Evolutionary conservation across 2,113 vertebrate genomes (phyloP).

Genomic region (Tor tambroides): DNA sequence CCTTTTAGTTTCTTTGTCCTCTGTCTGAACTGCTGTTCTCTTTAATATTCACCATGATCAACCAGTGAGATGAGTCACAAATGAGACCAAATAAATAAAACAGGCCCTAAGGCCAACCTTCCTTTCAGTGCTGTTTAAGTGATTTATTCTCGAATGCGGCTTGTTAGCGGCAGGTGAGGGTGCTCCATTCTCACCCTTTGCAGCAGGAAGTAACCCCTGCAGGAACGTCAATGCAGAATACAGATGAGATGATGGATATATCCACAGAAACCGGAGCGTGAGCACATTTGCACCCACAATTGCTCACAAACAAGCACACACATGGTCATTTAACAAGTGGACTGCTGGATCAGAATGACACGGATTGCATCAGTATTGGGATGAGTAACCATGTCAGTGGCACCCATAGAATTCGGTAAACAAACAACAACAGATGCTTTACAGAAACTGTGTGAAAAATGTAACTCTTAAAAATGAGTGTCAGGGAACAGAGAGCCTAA

Average conservation of each 20-base stretch:
- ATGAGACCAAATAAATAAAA: constrained; percentile 47
- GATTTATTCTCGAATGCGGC: constrained; percentile 15
- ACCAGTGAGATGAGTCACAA: constrained; percentile 27
- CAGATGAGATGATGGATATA: constrained; percentile 4
- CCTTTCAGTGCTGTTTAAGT: constrained; percentile 16
- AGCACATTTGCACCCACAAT: not conserved
- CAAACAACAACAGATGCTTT: not conserved
- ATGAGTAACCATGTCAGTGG: not conserved
- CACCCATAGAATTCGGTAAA: not conserved
- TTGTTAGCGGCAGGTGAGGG: constrained; percentile 30
- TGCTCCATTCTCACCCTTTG: constrained; percentile 1
- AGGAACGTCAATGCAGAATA: constrained; percentile 1
- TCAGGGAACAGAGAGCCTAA: not conserved
- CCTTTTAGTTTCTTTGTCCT: constrained; percentile 1
- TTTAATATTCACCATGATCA: constrained; percentile 38
- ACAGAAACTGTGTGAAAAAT: not conserved
- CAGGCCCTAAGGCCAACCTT: constrained; percentile 20
- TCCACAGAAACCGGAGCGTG: not conserved
- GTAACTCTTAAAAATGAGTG: not conserved
- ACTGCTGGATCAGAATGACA: not conserved
- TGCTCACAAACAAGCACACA: not conserved
- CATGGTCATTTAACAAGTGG: constrained; percentile 14
- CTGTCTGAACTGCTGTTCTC: constrained; percentile 13
- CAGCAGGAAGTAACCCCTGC: constrained; percentile 7
- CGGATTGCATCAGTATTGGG: constrained; percentile 1